Evolutionary conservation across 2,113 vertebrate species (phyloP).

Genomic region (Oncorhynchus masou): DNA sequence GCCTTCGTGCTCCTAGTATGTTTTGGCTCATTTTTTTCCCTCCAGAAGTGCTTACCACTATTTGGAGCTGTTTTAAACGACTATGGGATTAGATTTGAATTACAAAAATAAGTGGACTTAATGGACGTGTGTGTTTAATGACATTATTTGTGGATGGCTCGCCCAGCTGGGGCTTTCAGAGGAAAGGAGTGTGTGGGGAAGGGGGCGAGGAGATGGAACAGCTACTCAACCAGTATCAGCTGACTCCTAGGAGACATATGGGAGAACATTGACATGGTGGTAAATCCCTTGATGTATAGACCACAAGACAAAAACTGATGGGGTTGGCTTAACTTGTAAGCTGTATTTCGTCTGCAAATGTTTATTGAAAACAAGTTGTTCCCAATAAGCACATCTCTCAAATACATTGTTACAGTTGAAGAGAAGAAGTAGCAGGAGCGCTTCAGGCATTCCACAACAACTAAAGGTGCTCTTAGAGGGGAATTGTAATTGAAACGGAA

Average conservation of each 20-base stretch:
- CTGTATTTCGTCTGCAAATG: no score
- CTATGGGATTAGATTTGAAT: slow-evolving; percentile 46
- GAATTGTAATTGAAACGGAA: no score
- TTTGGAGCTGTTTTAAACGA: slow-evolving; percentile 43
- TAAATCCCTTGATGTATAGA: slow-evolving; percentile 2
- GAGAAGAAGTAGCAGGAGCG: no score
- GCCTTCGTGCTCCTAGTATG: slow-evolving; percentile 23
- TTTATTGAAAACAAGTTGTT: no score
- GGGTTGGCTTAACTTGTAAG: no score
- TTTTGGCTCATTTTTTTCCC: slow-evolving; percentile 24
- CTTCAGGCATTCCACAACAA: no score
- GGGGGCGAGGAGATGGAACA: neutral
- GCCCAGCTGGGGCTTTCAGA: slow-evolving; percentile 31
- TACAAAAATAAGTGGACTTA: slow-evolving; percentile 32
- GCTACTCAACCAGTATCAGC: slow-evolving; percentile 41
- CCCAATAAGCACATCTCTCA: no score
- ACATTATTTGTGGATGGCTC: slow-evolving; percentile 42
- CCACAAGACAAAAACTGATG: no score
- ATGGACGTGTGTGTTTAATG: slow-evolving; percentile 47
- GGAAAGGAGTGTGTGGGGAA: neutral
- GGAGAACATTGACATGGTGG: slow-evolving; percentile 24
- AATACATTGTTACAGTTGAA: no score
- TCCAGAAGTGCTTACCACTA: slow-evolving; percentile 5
- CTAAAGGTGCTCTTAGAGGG: no score
- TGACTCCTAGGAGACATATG: slow-evolving; percentile 11